Evolutionary conservation across 2,113 vertebrate genomes (phyloP).

Genomic region (Otolemur garnettii): DNA sequence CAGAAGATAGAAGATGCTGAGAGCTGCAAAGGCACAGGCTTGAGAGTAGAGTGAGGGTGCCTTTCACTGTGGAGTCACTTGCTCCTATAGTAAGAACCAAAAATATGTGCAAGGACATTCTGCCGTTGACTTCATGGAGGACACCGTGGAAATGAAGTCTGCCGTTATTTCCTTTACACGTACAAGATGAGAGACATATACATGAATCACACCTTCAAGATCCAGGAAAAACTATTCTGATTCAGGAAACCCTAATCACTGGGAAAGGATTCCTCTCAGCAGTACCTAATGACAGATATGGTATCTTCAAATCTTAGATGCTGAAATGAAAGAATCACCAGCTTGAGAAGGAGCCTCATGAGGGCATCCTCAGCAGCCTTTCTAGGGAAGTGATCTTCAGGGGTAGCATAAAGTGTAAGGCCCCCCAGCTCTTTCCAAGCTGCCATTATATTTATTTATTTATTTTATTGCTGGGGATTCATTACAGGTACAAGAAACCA

Average conservation of each 20-base stretch:
- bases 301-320: conserved; percentile 92
- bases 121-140: conserved; percentile 90
- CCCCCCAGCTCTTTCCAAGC: conserved; percentile 62
- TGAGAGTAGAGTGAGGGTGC: conserved; percentile 93
- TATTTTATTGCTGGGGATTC: too few species aligned
- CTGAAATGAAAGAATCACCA: conserved; percentile 92
- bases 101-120: conserved; percentile 92
- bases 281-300: conserved; percentile 93
- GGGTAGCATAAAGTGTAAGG: neutral
- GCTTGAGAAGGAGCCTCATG: conserved; percentile 91
- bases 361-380: conserved; percentile 89
- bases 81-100: conserved; percentile 91
- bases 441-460: neutral
- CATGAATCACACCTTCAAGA: conserved; percentile 94
- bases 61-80: conserved; percentile 92
- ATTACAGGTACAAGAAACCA: too few species aligned
- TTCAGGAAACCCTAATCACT: conserved; percentile 94
- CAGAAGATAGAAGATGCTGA: conserved; percentile 88
- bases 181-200: conserved; percentile 91
- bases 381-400: conserved; percentile 89
- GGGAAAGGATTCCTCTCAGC: conserved; percentile 95
- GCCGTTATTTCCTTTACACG: conserved; percentile 94
- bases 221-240: conserved; percentile 92
- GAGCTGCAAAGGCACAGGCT: conserved; percentile 92
- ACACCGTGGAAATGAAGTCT: conserved; percentile 92